Base-by-base conservation (phyloP, 35 echinoderm and acorn worm species). In the Apostichopus parvimensis region DNA sequence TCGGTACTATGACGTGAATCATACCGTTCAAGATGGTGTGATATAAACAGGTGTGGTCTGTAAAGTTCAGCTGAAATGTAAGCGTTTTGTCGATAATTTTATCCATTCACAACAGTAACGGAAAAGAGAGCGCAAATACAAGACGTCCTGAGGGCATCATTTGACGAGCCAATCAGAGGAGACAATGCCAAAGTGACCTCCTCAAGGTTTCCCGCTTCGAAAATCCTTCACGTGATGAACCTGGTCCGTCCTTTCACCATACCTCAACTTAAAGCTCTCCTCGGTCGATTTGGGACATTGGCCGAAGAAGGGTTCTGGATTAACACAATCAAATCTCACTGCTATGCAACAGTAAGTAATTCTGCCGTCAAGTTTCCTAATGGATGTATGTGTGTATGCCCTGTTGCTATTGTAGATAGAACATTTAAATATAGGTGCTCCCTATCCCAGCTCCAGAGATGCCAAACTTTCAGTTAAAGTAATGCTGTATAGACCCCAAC, bases 321-420 rank as follows among this genome's bases (percentile, higher is more conserved):
- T 25, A 93, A 99, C 80, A 99, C 94, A 72, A 96, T 99, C 88
- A 99, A 99, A 62, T 99, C 97, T 20, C 95, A 99, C 45, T 96
- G 95, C 53, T 94, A 79, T 93, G 97, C 89, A 22, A 95, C 92
- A 57, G 97, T 99, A 84, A 93, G 97, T 93, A 9, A 21, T 72
- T 73, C 34, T 45, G 34, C 34, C 0, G 34, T 4, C 34, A 45
- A 45, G 34, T 45, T 45, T 45, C 34, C 34, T 45, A 4, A 45
- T 45, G 1, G 34, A 45, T 45, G 34, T 45, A 45, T 45, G 34
- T 45, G 34, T 45, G 34, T 45, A 45, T 45, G 3, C 1, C 34
- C 34, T 45, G 34, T 45, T 45, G 34, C 58, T 61, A 8, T 60
- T 60, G 11, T 8, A 61, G 58, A 61, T 61, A 12, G 6, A 61